These are phyloP conservation scores for Echinops telfairi DNA, from an alignment of 2,113 vertebrate genomes.

Conservation along the genomic window DNA sequence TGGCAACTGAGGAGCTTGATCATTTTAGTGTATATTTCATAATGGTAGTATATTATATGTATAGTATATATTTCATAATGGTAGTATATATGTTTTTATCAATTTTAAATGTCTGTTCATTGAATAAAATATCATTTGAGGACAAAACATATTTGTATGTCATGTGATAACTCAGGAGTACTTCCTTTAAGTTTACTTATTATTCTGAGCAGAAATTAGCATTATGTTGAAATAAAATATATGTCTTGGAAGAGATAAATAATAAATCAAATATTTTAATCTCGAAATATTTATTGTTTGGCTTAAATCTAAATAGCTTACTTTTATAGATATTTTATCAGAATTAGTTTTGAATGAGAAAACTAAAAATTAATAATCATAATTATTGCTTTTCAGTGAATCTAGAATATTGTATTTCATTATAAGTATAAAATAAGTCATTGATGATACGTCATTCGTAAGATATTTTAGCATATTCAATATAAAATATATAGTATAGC, in stretches of 20 bases:
- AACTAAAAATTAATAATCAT: slow-evolving; percentile 33
- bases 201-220: neutral
- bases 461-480: neutral
- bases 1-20: neutral
- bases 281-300: neutral
- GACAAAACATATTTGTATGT: slow-evolving; percentile 10
- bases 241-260: neutral
- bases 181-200: neutral
- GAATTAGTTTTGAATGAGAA: neutral
- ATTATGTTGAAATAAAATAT: neutral
- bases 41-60: neutral
- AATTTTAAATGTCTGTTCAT: neutral
- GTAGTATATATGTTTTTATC: neutral
- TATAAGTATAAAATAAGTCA: neutral
- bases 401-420: slow-evolving; percentile 16
- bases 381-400: slow-evolving; percentile 32
- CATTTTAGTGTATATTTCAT: slow-evolving; percentile 34
- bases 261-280: neutral
- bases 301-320: neutral
- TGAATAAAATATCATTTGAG: slow-evolving; percentile 28
- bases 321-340: neutral
- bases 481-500: neutral
- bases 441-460: slow-evolving; percentile 1
- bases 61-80: slow-evolving; percentile 14
- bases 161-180: slow-evolving; percentile 8